Evolutionary conservation across 2,888 invertebrate genomes (phyloP), one percentile per base, ranked within the genome.

Genomic region (Euspilapteryx auroguttella): DNA sequence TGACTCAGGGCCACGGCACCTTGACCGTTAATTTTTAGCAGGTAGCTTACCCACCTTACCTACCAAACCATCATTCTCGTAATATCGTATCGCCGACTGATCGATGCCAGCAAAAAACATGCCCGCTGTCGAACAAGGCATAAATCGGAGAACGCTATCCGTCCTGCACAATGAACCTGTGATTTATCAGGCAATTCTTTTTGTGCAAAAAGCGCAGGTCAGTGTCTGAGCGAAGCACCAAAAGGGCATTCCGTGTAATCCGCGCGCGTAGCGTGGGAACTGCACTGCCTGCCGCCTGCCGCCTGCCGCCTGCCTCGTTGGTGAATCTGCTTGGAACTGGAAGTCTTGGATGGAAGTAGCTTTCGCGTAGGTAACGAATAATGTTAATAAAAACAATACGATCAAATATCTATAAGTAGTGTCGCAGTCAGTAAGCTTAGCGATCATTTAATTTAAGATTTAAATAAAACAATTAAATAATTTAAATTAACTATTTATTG

Each of bases 161-260:
- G 49, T 47, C 41, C 42, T 48, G 45, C 48, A 66, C 65, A 68
- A 68, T 62, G 59, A 57, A 55, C 59, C 58, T 40, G 61, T 65
- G 73, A 69, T 73, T 71, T 71, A 71, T 66, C 66, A 49, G 49
- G 44, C 45, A 41, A 57, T 64, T 62, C 58, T 71, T 71, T 69
- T 69, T 65, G 56, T 55, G 56, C 59, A 71, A 69, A 68, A 69
- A 64, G 61, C 49, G 47, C 68, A 59, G 69, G 71, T 71, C 66
- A 69, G 65, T 61, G 53, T 59, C 47, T 53, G 39, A 55, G 49
- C 57, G 69, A 69, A 68, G 66, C 64, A 62, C 65, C 68, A 63
- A 69, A 73, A 73, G 64, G 63, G 65, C 68, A 68, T 65, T 64
- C 58, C 54, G 53, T 62, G 65, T 69, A 69, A 71, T 69, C 66